A percentile compares a stretch with the other conserved stretches of the same genome.
Evolutionary conservation across 2,797 vertebrate genomes (phyloP).

Genomic region (Halcyon chelicuti): DNA sequence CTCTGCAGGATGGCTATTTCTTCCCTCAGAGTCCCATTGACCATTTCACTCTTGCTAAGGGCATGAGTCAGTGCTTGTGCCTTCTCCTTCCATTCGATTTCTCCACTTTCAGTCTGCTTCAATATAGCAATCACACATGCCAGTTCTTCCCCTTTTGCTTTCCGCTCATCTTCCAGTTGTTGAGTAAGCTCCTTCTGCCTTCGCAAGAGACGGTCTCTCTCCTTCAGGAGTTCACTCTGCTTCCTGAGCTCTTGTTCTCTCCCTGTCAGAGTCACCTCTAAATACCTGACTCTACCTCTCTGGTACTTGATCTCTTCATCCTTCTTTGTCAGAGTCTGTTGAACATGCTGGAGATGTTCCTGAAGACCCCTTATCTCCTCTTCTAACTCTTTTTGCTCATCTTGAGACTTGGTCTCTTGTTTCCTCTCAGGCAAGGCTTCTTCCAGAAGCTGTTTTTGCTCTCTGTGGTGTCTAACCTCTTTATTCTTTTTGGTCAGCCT

Average conservation of each 20-base stretch:
- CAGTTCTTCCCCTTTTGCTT: constrained; percentile 36
- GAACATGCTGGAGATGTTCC: constrained; percentile 46
- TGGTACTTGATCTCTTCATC: constrained; percentile 61
- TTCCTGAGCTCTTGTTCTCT: constrained; percentile 48
- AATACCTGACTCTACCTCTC: constrained; percentile 2
- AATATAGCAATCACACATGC: constrained; percentile 64
- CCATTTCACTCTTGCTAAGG: constrained; percentile 64
- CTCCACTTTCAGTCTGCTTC: constrained; percentile 80
- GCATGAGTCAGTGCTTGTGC: constrained; percentile 55
- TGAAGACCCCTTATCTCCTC: neutral
- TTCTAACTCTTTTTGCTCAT: neutral
- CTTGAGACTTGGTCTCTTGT: neutral
- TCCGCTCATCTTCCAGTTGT: constrained; percentile 21
- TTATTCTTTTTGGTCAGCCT: neutral
- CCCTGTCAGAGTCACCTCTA: constrained; percentile 7
- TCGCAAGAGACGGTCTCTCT: constrained; percentile 17
- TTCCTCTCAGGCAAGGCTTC: constrained; percentile 4
- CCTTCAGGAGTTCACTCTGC: constrained; percentile 36
- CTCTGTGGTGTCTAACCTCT: neutral
- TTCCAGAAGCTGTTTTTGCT: constrained; percentile 36
- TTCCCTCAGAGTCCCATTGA: neutral
- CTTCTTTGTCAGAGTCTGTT: constrained; percentile 46
- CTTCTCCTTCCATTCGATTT: constrained; percentile 82
- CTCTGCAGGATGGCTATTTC: neutral
- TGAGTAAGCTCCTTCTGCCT: constrained; percentile 17